A percentile compares a stretch with the other conserved stretches of the same genome.
Evolutionary conservation across 2,113 vertebrate species (phyloP).

Genomic region (Panthera leo): DNA sequence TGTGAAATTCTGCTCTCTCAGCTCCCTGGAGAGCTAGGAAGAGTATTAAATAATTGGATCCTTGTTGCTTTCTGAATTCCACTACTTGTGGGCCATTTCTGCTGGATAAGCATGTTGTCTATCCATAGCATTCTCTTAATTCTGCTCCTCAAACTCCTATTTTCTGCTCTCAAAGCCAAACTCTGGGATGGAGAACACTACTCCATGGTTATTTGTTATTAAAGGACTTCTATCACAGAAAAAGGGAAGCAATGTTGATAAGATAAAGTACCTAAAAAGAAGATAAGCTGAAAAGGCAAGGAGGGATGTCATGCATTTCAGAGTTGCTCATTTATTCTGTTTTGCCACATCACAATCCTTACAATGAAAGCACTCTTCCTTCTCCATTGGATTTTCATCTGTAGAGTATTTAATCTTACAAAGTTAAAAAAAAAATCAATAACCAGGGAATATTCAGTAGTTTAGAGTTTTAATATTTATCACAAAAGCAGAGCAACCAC

Average conservation of each 20-base stretch:
- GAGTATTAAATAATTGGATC: not conserved
- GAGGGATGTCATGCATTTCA: not conserved
- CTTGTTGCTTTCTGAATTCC: not conserved
- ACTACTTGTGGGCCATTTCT: not conserved
- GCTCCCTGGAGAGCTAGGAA: constrained; percentile 8
- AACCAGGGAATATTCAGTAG: not conserved
- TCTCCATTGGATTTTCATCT: not conserved
- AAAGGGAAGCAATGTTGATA: not conserved
- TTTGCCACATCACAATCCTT: not conserved
- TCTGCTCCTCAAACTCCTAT: not conserved
- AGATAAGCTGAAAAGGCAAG: constrained; percentile 24
- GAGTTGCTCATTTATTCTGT: not conserved
- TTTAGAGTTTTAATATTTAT: not conserved
- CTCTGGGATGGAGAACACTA: not conserved
- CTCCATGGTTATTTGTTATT: not conserved
- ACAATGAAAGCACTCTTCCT: not conserved
- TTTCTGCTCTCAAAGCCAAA: constrained; percentile 10
- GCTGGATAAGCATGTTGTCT: not conserved
- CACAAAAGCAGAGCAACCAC: not conserved
- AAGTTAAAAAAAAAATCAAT: constrained; percentile 3
- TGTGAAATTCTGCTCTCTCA: constrained; percentile 38
- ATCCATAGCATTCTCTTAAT: not conserved
- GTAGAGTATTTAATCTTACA: not conserved
- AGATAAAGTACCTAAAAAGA: constrained; percentile 39
- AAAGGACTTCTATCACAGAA: constrained; percentile 28